These are phyloP conservation scores for Congeria kusceri DNA, from an alignment of 2,888 invertebrate species.

Conservation along the genomic window DNA sequence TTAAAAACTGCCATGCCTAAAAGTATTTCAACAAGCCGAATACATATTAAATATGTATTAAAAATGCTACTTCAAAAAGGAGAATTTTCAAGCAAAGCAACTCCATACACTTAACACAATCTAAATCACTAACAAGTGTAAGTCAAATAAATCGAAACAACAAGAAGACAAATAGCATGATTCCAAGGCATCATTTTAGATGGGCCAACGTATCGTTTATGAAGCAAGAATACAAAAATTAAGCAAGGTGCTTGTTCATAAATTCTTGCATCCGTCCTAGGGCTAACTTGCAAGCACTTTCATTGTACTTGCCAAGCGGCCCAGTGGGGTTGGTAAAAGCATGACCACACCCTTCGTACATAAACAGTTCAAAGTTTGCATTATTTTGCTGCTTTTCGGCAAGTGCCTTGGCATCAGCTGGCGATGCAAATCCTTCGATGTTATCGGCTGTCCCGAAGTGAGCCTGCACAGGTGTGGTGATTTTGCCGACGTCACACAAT, in stretches of 20 bases:
- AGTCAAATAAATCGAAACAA: no score
- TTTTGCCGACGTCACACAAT: constrained; percentile 75
- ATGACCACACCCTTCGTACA: constrained; percentile 76
- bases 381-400: constrained; percentile 70
- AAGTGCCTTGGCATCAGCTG: constrained; percentile 71
- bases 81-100: no score
- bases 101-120: no score
- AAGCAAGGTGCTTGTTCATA: constrained; percentile 68
- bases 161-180: no score
- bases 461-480: constrained; percentile 79
- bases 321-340: constrained; percentile 74
- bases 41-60: no score
- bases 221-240: no score
- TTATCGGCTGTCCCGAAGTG: constrained; percentile 80
- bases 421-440: constrained; percentile 77
- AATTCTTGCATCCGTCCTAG: constrained; percentile 69
- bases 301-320: constrained; percentile 68
- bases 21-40: no score
- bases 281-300: constrained; percentile 63
- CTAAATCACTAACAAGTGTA: no score
- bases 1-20: no score
- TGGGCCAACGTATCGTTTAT: no score
- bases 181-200: no score
- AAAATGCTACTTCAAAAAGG: no score
- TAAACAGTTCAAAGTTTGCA: constrained; percentile 65